A percentile compares a stretch with the other conserved stretches of the same genome.
Evolutionary conservation across 2,888 invertebrate species (phyloP).

Genomic region (Patella pellucida): DNA sequence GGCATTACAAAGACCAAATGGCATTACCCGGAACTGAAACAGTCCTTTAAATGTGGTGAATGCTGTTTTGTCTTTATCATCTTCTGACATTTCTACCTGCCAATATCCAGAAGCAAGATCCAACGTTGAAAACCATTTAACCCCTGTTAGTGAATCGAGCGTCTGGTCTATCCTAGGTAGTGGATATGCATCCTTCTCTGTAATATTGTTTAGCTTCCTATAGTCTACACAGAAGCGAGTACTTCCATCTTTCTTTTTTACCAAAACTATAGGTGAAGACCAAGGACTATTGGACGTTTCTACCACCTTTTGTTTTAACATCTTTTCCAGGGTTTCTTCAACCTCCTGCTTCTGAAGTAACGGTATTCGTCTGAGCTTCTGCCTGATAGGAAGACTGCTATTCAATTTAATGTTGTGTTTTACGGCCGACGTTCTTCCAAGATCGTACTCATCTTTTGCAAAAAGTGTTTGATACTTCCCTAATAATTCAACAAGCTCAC

Average conservation of each 20-base stretch:
- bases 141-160: background rate
- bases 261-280: too few species aligned
- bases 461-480: background rate
- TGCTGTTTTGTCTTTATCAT: constrained; percentile 16
- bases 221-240: too few species aligned
- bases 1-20: constrained; percentile 8
- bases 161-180: background rate
- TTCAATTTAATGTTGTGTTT: background rate
- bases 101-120: constrained; percentile 16
- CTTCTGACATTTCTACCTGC: constrained; percentile 11
- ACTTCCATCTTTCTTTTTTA: too few species aligned
- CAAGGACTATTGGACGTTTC: too few species aligned
- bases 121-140: background rate
- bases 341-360: too few species aligned
- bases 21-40: constrained; percentile 20
- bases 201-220: constrained; percentile 9
- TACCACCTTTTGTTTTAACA: too few species aligned
- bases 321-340: too few species aligned
- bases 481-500: background rate
- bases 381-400: too few species aligned
- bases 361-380: too few species aligned
- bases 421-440: too few species aligned
- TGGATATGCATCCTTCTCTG: background rate
- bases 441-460: too few species aligned
- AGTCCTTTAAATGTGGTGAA: constrained; percentile 15